phyloP scores from a whole-genome alignment of 1,140 invertebrate genomes.

The Plectrocnemia conspersa region DNA sequence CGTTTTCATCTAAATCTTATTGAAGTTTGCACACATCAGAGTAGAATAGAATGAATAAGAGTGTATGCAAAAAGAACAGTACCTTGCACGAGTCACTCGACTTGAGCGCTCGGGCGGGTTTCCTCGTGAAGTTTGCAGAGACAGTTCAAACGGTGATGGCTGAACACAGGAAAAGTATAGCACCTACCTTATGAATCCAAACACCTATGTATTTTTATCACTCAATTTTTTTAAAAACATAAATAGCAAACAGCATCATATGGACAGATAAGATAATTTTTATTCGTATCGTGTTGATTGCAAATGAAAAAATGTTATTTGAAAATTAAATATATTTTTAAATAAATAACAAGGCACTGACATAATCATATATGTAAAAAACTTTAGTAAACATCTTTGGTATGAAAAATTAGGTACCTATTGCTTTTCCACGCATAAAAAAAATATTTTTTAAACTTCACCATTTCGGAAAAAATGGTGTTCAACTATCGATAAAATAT shows the following conservation, averaged over 20 bases:
- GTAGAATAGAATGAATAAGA: constrained; percentile 35
- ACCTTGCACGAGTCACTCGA: constrained; percentile 59
- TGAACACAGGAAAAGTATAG: constrained; percentile 30
- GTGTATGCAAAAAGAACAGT: constrained; percentile 47
- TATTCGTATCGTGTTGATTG: constrained; percentile 3
- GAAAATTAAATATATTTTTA: constrained; percentile 23
- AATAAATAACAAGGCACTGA: constrained; percentile 36
- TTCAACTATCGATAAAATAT: constrained; percentile 12
- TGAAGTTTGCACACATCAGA: constrained; percentile 36
- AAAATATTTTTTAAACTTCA: constrained; percentile 10
- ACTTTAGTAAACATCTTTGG: constrained; percentile 35
- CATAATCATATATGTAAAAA: constrained; percentile 29
- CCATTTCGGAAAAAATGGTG: constrained; percentile 14
- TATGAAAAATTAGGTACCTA: constrained; percentile 27
- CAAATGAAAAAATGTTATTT: constrained; percentile 12
- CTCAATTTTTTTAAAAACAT: background rate
- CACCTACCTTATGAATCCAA: constrained; percentile 41
- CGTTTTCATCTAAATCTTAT: background rate
- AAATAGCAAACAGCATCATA: background rate
- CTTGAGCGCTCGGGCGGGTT: constrained; percentile 57
- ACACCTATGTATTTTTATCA: background rate
- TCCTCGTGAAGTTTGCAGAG: constrained; percentile 43
- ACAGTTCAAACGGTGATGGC: constrained; percentile 22
- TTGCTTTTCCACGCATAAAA: constrained; percentile 5
- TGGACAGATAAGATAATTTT: background rate